Evolutionary conservation across 2,113 vertebrate species (phyloP), one percentile per base, ranked within the genome.

Genomic region (Onychostoma macrolepis): DNA sequence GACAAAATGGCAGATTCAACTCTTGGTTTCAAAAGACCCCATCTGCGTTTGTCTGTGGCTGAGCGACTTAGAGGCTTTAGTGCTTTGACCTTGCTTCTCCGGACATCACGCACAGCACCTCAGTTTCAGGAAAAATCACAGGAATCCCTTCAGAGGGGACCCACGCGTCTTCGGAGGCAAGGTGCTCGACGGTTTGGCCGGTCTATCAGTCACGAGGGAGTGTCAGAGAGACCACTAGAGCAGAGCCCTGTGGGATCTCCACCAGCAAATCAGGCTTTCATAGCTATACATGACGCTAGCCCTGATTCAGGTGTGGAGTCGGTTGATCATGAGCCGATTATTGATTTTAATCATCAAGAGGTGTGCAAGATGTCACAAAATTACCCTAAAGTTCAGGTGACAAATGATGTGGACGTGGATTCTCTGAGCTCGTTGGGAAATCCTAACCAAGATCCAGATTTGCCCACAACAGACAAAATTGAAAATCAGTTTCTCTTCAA

Each of bases 191-290:
- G 91, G 53, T 91, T 91, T 36, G 88, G 91, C 13, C 90, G 91
- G 53, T 91, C 91, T 6, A 87, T 91, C 53, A 91, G 91, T 38
- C 90, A 91, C 2, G 91, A 91, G 15, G 89, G 86, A 0, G 90
- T 91, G 11, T 30, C 90, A 6, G 86, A 43, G 28, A 76, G 85
- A 17, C 41, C 67, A 71, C 75, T 11, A 50, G 86, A 75, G 67
- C 41, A 41, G 26, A 84, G 58, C 15, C 13, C 67, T 30, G 7
- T 9, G 2, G 53, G 36, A 33, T 71, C 78, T n/a, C 86, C 69
- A 43, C 80, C 78, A 2, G 38, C 84, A 36, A 83, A 86, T 72
- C 87, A 86, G 53, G 85, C 87, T 30, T 87, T 82, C 15, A 58
- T 84, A 30, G 72, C 61, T 4, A 56, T 88, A 7, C 65, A 61